Conservation (phyloP, 2,888 invertebrate genomes). For the Noctua janthe region DNA sequence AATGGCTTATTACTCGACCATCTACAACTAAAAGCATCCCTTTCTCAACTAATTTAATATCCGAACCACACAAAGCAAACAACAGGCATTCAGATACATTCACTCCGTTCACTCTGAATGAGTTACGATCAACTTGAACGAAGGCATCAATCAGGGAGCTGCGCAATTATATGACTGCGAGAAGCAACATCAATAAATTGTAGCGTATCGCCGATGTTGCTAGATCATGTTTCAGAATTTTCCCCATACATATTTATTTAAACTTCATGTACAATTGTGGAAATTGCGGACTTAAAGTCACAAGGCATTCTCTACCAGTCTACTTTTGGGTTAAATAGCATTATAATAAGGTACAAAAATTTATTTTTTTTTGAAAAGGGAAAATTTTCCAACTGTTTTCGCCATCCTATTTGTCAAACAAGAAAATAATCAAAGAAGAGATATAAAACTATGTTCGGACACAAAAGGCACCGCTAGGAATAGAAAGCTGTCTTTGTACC, state of each 20-base stretch:
- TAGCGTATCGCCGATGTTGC: slow-evolving; percentile 53
- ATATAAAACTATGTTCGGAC: background rate
- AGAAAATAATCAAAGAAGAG: background rate
- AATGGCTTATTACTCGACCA: background rate
- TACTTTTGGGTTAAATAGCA: background rate
- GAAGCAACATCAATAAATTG: slow-evolving; percentile 67
- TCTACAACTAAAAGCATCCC: slow-evolving; percentile 15
- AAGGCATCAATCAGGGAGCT: slow-evolving; percentile 66
- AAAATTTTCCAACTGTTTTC: background rate
- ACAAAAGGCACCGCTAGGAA: background rate
- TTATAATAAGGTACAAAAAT: background rate
- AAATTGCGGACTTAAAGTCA: background rate
- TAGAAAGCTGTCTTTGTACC: background rate
- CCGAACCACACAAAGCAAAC: slow-evolving; percentile 54
- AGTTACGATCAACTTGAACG: slow-evolving; percentile 61
- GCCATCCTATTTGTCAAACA: background rate
- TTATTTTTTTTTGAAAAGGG: background rate
- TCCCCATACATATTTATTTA: background rate
- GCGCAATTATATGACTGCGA: slow-evolving; percentile 63
- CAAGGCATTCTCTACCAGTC: background rate
- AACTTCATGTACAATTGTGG: background rate
- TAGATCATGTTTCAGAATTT: background rate
- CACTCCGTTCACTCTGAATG: slow-evolving; percentile 60
- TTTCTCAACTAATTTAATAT: slow-evolving; percentile 53
- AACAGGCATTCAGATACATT: slow-evolving; percentile 52